phyloP scores from a whole-genome alignment of 1,140 invertebrate genomes.

The Agrilus planipennis region DNA sequence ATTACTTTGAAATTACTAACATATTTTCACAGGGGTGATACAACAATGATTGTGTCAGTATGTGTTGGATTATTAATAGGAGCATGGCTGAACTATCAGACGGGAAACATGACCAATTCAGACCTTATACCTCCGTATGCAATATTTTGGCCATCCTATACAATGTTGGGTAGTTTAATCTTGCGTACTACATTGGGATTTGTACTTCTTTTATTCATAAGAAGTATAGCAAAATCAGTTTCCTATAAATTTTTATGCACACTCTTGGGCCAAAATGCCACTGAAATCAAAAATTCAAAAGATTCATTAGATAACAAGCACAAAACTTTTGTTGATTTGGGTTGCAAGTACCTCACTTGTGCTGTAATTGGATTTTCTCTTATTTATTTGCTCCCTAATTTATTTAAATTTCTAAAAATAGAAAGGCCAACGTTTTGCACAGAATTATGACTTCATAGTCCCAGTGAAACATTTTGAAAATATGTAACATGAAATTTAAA shows the following conservation, averaged over 20 bases:
- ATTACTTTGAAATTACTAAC: not conserved
- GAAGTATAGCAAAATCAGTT: conserved; percentile 54
- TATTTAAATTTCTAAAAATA: conserved; percentile 63
- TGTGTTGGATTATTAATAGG: conserved; percentile 66
- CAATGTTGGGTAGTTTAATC: conserved; percentile 51
- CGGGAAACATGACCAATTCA: conserved; percentile 50
- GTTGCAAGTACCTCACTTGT: conserved; percentile 70
- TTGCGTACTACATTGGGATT: conserved; percentile 65
- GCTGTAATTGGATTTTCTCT: conserved; percentile 64
- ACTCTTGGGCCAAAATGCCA: conserved; percentile 50
- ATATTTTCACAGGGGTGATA: conserved; percentile 70
- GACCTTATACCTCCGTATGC: conserved; percentile 50
- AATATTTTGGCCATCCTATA: conserved; percentile 64
- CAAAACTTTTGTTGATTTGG: conserved; percentile 63
- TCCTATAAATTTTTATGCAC: conserved; percentile 57
- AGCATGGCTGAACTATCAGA: conserved; percentile 74
- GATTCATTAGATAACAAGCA: conserved; percentile 50
- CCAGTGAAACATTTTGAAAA: not conserved
- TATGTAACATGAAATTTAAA: not conserved
- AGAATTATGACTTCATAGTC: conserved; percentile 69
- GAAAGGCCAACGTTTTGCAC: conserved; percentile 73
- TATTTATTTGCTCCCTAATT: conserved; percentile 61
- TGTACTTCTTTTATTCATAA: conserved; percentile 52
- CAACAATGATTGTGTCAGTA: conserved; percentile 69
- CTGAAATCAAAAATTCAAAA: conserved; percentile 46